Evolutionary conservation across 2,888 invertebrate genomes (phyloP).

Genomic region (Rhabditoides inermis): DNA sequence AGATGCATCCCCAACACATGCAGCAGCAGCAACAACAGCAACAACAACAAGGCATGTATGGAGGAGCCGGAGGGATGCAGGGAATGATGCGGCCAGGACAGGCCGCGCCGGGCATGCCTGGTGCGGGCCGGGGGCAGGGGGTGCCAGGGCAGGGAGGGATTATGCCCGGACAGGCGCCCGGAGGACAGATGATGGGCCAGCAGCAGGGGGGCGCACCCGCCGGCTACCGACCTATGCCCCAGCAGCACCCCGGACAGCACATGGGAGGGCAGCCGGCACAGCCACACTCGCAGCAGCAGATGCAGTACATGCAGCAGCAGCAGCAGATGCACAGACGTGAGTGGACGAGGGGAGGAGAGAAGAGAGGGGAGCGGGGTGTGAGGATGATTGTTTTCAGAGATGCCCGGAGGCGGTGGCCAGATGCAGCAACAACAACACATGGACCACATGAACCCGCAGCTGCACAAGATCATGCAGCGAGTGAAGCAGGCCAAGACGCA

Average conservation of each 20-base stretch:
- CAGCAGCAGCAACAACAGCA: constrained; percentile 2
- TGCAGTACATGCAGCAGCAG: constrained; percentile 12
- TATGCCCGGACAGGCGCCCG: constrained; percentile 61
- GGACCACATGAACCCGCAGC: constrained; percentile 60
- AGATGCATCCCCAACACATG: neutral
- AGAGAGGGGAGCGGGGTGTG: too few species aligned
- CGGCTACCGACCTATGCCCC: constrained; percentile 43
- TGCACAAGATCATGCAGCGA: constrained; percentile 71
- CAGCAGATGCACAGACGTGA: neutral
- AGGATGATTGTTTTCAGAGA: too few species aligned
- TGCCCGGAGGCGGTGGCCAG: constrained; percentile 6
- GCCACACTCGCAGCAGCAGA: constrained; percentile 17
- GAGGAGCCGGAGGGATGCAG: constrained; percentile 49
- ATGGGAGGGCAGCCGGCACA: constrained; percentile 13
- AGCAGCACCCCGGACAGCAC: constrained; percentile 51
- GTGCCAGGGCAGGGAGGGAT: constrained; percentile 54
- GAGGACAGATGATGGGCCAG: constrained; percentile 12
- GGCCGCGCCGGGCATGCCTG: neutral
- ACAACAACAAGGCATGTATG: constrained; percentile 40
- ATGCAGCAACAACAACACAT: neutral
- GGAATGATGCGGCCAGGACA: constrained; percentile 3
- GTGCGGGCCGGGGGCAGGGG: neutral
- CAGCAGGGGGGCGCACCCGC: neutral
- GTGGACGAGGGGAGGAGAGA: too few species aligned
- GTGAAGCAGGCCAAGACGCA: constrained; percentile 79